Base-by-base conservation (phyloP, 2,888 invertebrate species). In the Tortricodes alternella region DNA sequence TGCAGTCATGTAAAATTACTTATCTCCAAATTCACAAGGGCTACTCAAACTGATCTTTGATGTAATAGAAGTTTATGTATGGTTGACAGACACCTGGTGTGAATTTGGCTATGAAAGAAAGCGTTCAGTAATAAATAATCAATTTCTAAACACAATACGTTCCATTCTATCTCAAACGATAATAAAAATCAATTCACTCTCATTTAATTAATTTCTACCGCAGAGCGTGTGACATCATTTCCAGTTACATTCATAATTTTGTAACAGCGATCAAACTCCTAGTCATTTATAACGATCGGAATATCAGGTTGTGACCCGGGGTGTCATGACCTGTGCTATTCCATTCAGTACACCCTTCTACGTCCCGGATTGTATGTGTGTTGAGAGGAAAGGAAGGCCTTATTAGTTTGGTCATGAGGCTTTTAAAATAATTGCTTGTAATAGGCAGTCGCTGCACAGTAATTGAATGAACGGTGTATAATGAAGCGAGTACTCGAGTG, bases 401-500 rank as follows among this genome's bases (percentile, higher is more conserved):
- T 8, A 2, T 18, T 11, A 35, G n/a, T 8, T 15, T 48, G 55
- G 55, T 35, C 15, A 23, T 19, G 13, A 29, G 59, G 66, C 67
- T 72, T 73, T 72, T 73, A 71, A 67, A 67, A 68, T 76, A 72
- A 75, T 74, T 70, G 65, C 64, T 41, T 13, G 62, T 64, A 67
- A 66, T 59, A 35, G 46, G 8, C 63, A 67, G 59, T 61, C 63
- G 62, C 70, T 68, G 80, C 78, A 73, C 78, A 49, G 59, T 78
- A 71, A 77, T 80, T 76, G 69, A 74, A 65, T 73, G 83, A 76
- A 68, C 64, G 76, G 62, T 49, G 65, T 64, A 71, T 80, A 83
- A 83, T 86, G 71, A 80, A 79, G 61, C 56, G 38, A 53, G 61
- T 63, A 63, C 65, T 64, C 60, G 65, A 73, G 76, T 72, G 74